These are phyloP conservation scores for Bathynomus jamesi DNA, from an alignment of 1,140 invertebrate species.

Conservation along the genomic window DNA sequence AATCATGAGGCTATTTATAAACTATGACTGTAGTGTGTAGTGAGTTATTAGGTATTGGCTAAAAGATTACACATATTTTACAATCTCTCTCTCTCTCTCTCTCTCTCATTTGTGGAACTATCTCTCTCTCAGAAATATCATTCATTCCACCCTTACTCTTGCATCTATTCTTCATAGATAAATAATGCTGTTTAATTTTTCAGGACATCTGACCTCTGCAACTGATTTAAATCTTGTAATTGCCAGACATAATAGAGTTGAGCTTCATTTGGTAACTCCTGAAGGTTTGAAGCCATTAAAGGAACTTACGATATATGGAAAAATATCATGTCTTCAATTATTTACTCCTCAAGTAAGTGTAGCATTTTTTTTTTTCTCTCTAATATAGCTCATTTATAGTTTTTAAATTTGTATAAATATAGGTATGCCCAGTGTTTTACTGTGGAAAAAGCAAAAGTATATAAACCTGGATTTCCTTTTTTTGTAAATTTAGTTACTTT, in stretches of 20 bases:
- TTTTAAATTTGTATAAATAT: background rate
- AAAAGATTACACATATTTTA: too few relatives aligned
- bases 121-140: too few relatives aligned
- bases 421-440: background rate
- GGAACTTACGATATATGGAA: conserved; percentile 92
- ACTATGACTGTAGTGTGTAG: too few relatives aligned
- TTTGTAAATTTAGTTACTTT: too few relatives aligned
- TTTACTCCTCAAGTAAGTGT: conserved; percentile 81
- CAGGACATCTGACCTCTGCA: conserved; percentile 91
- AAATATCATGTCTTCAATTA: conserved; percentile 87
- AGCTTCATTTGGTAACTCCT: conserved; percentile 93
- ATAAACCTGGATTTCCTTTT: too few relatives aligned
- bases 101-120: too few relatives aligned
- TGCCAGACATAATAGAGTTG: conserved; percentile 88
- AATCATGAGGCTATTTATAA: too few relatives aligned
- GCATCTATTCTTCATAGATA: background rate
- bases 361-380: background rate
- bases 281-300: conserved; percentile 91
- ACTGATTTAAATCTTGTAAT: conserved; percentile 92
- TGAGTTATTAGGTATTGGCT: too few relatives aligned
- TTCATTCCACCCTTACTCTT: too few relatives aligned
- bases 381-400: too few relatives aligned
- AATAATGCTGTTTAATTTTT: conserved; percentile 35
- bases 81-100: too few relatives aligned
- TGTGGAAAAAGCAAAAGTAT: too few relatives aligned